These are phyloP conservation scores for Zaprionus kolodkinae DNA, from an alignment of 1,140 invertebrate genomes.

Conservation along the genomic window DNA sequence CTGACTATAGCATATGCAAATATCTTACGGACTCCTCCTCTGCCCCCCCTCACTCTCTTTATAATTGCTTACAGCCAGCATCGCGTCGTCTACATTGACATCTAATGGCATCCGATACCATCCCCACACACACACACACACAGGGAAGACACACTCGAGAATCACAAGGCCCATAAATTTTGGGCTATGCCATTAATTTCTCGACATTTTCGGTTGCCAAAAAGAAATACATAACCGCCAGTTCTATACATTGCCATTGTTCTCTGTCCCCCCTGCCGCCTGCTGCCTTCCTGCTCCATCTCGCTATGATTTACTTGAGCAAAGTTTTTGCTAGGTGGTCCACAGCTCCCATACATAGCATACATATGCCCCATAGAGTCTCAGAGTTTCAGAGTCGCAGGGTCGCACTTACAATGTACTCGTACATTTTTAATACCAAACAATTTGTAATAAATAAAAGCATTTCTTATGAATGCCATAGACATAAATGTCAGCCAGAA, in stretches of 20 bases:
- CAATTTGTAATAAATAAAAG: slow-evolving; percentile 78
- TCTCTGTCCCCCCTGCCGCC: not conserved
- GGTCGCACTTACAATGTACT: slow-evolving; percentile 15
- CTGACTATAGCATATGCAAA: slow-evolving; percentile 4
- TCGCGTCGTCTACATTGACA: slow-evolving; percentile 21
- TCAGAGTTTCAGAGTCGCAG: not conserved
- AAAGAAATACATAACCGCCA: slow-evolving; percentile 19
- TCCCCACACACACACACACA: slow-evolving; percentile 20
- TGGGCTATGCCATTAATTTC: slow-evolving; percentile 74
- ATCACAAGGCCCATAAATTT: slow-evolving; percentile 70
- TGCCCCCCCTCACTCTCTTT: not conserved
- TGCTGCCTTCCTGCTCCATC: not conserved
- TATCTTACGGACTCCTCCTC: not conserved
- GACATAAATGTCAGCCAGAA: slow-evolving; percentile 67
- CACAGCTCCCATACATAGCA: not conserved
- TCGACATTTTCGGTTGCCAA: slow-evolving; percentile 64
- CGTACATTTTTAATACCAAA: slow-evolving; percentile 78
- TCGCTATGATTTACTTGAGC: slow-evolving; percentile 67
- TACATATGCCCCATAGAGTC: not conserved
- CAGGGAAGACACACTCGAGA: slow-evolving; percentile 53
- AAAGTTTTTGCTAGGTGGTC: slow-evolving; percentile 29
- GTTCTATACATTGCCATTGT: slow-evolving; percentile 42
- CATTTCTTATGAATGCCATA: slow-evolving; percentile 65
- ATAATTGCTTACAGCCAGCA: slow-evolving; percentile 6
- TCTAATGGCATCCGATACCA: slow-evolving; percentile 33